Evolutionary conservation across 2,113 vertebrate genomes (phyloP).

Genomic region (Vimba vimba): DNA sequence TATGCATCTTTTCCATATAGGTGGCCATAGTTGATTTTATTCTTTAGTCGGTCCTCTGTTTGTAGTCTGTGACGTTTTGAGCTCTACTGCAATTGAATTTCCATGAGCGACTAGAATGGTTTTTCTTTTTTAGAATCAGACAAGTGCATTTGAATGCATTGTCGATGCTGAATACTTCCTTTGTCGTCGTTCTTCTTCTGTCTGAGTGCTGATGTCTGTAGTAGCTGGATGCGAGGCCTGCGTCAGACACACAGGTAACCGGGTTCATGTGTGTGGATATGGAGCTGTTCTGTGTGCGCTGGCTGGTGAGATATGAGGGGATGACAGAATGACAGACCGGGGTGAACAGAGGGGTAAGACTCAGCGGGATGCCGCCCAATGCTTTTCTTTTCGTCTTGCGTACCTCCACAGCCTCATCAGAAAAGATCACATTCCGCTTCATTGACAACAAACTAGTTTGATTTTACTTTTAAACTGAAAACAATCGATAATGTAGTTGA

Average conservation of each 20-base stretch:
- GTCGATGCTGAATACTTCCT: background rate
- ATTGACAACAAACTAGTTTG: conserved; percentile 8
- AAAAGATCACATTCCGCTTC: background rate
- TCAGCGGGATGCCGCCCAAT: conserved; percentile 2
- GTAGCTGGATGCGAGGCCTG: background rate
- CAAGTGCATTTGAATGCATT: background rate
- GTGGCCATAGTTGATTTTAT: background rate
- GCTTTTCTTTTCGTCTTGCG: conserved; percentile 7
- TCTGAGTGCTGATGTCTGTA: background rate
- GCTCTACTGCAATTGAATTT: background rate
- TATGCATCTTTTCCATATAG: background rate
- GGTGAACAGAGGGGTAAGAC: conserved; percentile 20
- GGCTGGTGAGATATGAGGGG: conserved; percentile 31
- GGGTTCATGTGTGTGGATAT: conserved; percentile 41
- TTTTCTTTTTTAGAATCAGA: background rate
- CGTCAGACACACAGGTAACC: conserved; percentile 17
- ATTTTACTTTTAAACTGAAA: conserved; percentile 2
- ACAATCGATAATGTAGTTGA: background rate
- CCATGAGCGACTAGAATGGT: background rate
- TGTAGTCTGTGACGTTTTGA: background rate
- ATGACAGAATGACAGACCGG: conserved; percentile 26
- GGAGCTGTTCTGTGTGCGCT: conserved; percentile 15
- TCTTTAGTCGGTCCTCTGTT: background rate
- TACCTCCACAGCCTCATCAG: conserved; percentile 8
- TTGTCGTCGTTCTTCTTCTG: background rate